A percentile compares a stretch with the other conserved stretches of the same genome.
Evolutionary conservation across 2,888 invertebrate species (phyloP).

Genomic region (Tholera decimalis): DNA sequence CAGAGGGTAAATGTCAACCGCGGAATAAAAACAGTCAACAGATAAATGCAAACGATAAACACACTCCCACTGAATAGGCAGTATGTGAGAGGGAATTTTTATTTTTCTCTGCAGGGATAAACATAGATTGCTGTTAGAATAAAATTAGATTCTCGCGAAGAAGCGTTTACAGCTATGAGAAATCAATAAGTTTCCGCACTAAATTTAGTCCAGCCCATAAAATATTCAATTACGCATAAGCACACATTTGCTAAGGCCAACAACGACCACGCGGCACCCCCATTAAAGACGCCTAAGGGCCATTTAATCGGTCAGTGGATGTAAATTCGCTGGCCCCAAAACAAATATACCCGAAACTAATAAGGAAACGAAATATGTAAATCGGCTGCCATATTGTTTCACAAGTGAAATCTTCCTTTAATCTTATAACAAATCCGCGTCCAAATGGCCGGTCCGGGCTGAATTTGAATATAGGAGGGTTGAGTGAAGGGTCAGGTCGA

Average conservation of each 20-base stretch:
- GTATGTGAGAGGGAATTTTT: conserved; percentile 82
- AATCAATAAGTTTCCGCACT: conserved; percentile 86
- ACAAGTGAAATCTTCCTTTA: conserved; percentile 92
- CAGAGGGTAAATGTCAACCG: conserved; percentile 90
- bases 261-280: conserved; percentile 91
- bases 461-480: conserved; percentile 91
- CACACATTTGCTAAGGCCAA: conserved; percentile 91
- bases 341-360: conserved; percentile 92
- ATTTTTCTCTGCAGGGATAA: conserved; percentile 64
- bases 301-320: conserved; percentile 92
- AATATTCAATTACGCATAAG: conserved; percentile 92
- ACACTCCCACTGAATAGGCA: conserved; percentile 86
- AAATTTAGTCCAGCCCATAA: conserved; percentile 88
- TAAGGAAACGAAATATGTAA: conserved; percentile 92
- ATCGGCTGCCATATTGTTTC: conserved; percentile 91
- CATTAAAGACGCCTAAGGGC: conserved; percentile 92
- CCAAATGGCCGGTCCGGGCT: conserved; percentile 90
- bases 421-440: conserved; percentile 92
- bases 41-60: conserved; percentile 91
- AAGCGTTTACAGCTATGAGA: conserved; percentile 69
- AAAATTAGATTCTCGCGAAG: conserved; percentile 63
- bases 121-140: conserved; percentile 63
- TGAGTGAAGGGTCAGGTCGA: conserved; percentile 85
- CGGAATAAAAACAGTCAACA: conserved; percentile 91
- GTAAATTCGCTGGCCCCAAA: conserved; percentile 91